Conservation (phyloP, 1,140 invertebrate species). For the Chionoecetes opilio region DNA sequence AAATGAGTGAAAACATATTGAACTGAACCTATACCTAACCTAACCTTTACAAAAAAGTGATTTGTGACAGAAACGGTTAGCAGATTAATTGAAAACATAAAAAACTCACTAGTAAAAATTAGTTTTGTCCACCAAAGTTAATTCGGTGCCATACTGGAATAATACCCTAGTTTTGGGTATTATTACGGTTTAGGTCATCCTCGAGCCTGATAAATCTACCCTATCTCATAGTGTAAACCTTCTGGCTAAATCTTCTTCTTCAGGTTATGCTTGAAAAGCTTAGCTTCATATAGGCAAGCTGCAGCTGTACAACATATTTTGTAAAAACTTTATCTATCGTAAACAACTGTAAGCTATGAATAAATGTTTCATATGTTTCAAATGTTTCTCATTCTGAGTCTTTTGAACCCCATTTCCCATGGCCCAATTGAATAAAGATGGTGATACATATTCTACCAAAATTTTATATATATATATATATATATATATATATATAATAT, state of each 20-base stretch:
- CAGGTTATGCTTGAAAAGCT: neutral
- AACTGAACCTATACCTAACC: neutral
- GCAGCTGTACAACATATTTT: neutral
- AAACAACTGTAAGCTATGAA: neutral
- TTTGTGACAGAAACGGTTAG: no score
- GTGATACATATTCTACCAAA: neutral
- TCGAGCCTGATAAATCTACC: neutral
- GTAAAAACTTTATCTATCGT: neutral
- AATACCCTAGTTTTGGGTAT: neutral
- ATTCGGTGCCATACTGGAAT: no score
- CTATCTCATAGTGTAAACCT: neutral
- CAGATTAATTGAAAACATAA: no score
- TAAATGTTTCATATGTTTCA: neutral
- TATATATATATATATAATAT: slow-evolving; percentile 19
- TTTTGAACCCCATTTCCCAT: neutral
- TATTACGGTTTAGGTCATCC: no score
- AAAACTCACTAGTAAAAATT: no score
- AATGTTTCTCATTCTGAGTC: neutral
- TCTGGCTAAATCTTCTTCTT: neutral
- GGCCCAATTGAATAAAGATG: neutral
- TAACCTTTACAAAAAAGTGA: neutral
- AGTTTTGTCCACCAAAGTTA: no score
- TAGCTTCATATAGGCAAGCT: no score
- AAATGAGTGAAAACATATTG: neutral
- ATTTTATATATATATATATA: slow-evolving; percentile 31